Evolutionary conservation across 2,888 invertebrate species (phyloP), one percentile per base, ranked within the genome.

Genomic region (Rapana venosa): DNA sequence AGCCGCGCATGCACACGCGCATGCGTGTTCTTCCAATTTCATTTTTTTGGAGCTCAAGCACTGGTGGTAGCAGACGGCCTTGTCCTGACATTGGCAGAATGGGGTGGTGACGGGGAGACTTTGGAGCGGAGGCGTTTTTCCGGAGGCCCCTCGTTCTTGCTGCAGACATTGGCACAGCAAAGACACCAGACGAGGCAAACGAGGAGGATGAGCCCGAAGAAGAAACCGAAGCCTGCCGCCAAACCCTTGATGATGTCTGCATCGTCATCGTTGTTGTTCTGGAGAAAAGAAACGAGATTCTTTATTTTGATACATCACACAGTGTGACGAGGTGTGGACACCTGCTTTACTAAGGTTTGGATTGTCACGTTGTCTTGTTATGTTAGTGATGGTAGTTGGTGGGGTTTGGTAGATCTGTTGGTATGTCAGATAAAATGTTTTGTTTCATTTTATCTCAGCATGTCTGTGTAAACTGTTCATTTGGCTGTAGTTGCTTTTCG

Each of bases 151-250:
- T 90, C 58, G 56, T 61, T 36, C 61, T 58, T 87, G 66, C 58
- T 79, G 58, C 92, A 92, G 32, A 87, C 91, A 81, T 91, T 91
- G 87, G 90, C 90, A 89, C 93, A 93, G 79, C 93, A 93, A 61
- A 92, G 92, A 77, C 93, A 93, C 93, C 93, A 93, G 35, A 92
- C 87, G 15, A 93, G 74, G 66, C 92, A 92, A 85, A 92, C 91
- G 2, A 93, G 74, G 22, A 92, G 66, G 26, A 93, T 90, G 8
- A 93, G 87, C 15, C 91, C 93, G 17, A 92, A 58, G 87, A 93
- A 92, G 86, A 93, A 93, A 79, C 93, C 92, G 77, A 93, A 92
- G 32, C 93, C 93, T 0, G 93, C 93, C 4, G 91, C 91, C 85
- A 93, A 88, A 35, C 93, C 93, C 36, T 92, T 93, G 35, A 93